These are phyloP conservation scores for Nothocercus nigrocapillus DNA, from an alignment of 2,113 vertebrate species.

Conservation along the genomic window DNA sequence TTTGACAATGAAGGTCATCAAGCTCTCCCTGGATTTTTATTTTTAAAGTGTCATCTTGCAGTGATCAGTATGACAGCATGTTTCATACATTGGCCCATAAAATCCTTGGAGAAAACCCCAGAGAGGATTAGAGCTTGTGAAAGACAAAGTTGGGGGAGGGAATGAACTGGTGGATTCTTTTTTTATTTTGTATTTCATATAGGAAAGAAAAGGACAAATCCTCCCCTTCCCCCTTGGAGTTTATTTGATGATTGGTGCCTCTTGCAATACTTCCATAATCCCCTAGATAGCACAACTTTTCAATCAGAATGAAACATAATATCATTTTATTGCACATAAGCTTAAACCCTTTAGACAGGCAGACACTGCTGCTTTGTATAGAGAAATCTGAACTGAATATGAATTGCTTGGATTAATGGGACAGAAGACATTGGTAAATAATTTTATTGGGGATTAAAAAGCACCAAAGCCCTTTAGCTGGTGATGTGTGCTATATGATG, in stretches of 20 bases:
- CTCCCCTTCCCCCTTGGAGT: not conserved
- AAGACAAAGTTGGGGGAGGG: not conserved
- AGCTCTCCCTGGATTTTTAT: not conserved
- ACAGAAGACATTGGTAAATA: slow-evolving; percentile 19
- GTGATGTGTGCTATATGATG: not conserved
- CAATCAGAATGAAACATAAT: slow-evolving; percentile 28
- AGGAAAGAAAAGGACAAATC: not conserved
- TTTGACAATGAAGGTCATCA: slow-evolving; percentile 54
- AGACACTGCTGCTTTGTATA: not conserved
- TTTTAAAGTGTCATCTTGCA: slow-evolving; percentile 33
- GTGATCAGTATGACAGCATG: slow-evolving; percentile 19
- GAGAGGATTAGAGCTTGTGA: slow-evolving; percentile 30
- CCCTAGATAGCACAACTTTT: slow-evolving; percentile 10
- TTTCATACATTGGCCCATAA: slow-evolving; percentile 20
- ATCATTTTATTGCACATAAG: slow-evolving; percentile 1
- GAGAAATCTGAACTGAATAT: not conserved
- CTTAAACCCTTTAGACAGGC: slow-evolving; percentile 15
- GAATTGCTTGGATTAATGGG: not conserved
- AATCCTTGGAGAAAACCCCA: slow-evolving; percentile 25
- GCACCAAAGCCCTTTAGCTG: not conserved
- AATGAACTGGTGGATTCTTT: not conserved
- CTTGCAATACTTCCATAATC: not conserved
- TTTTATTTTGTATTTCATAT: not conserved
- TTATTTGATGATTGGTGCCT: not conserved
- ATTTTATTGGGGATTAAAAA: slow-evolving; percentile 11